Base-by-base conservation (phyloP, 35 echinoderm and acorn worm species). In the Patiria miniata region DNA sequence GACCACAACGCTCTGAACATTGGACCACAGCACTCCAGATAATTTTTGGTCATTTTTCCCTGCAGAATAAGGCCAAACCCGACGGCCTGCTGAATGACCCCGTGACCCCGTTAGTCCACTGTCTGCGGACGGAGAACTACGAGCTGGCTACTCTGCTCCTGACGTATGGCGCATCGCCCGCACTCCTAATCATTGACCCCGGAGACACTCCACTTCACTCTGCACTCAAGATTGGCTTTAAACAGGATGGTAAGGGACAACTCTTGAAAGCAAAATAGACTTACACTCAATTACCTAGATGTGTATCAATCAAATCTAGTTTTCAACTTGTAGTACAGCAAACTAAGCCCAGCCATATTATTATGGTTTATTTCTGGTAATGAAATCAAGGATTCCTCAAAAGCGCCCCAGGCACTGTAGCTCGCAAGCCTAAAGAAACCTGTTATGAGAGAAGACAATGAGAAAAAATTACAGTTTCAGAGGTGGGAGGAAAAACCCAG, bases 171-270 rank as follows among this genome's bases (percentile, higher is more conserved):
- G 88, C 88, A 32, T 36, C 40, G 17, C 88, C 88, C 51, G 32
- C 39, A 5, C 61, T 54, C 19, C 52, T 90, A 7, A 57, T 39
- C 52, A 26, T 81, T 2, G 81, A 84, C 44, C 23, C 23, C 1
- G 88, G 88, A 32, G 88, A 90, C 50, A 84, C 61, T 28, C 81
- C 88, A 21, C 30, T 90, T 15, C 88, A 90, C 78, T 59, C 88
- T 77, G 88, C 61, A 1, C 50, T 90, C 14, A 90, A 37, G 26
- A 47, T 90, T 36, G 65, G 57, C 8, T 84, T 84, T 40, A 52
- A 39, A n/a, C 30, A 39, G 19, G 53, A 76, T 36, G 88, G 88
- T 90, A 89, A 55, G 50, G 32, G 23, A 37, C 42, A 47, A 12
- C 42, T n/a, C n/a, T n/a, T n/a, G n/a, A n/a, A n/a, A n/a, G n/a